Base-by-base conservation (phyloP, 92 coral and sea anemone genomes). In the Heliopora coerulea region DNA sequence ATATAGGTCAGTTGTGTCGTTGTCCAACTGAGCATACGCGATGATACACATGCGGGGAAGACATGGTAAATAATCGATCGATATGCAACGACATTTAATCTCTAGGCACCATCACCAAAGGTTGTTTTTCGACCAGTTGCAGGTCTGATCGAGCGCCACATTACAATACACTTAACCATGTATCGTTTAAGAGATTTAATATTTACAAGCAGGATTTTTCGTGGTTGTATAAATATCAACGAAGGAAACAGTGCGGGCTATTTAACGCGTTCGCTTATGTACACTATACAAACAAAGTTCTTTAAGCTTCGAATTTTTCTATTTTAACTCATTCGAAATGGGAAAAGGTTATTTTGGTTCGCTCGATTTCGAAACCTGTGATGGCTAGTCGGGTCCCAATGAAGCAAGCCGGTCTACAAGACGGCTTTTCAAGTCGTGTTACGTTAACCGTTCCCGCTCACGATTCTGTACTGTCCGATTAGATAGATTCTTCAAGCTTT, bases 1-100 rank as follows among this genome's bases (percentile, higher is more conserved):
- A 70, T 70, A 11, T 70, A 70, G 77, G 77, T 70, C 77, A 70
- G 62, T 54, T 17, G 50, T 34, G 77, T 30, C 49, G 77, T 50
- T 54, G 63, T 70, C 64, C 62, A 0, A 54, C 63, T 21, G 72
- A 39, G 72, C 35, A 11, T 19, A 42, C 72, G 20, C 34, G 1
- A 40, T 27, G 12, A 13, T 29, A 68, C 23, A 3, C 75, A 68
- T 50, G 75, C 77, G 19, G 77, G 12, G 35, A 52, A 17, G 21
- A 35, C 77, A 70, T 52, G 52, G 77, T 70, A 54, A 31, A 70
- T 23, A 52, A 54, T 70, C 62, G 35, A 54, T 49, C 61, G 33
- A 17, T 14, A 31, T 4, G 30, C 61, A 56, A 17, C 14, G 61
- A 56, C 11, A 23, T 29, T 56, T 56, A 23, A 56, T 56, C 58